phyloP scores from a whole-genome alignment of 2,888 invertebrate species.

The Harpalus rubripes region DNA sequence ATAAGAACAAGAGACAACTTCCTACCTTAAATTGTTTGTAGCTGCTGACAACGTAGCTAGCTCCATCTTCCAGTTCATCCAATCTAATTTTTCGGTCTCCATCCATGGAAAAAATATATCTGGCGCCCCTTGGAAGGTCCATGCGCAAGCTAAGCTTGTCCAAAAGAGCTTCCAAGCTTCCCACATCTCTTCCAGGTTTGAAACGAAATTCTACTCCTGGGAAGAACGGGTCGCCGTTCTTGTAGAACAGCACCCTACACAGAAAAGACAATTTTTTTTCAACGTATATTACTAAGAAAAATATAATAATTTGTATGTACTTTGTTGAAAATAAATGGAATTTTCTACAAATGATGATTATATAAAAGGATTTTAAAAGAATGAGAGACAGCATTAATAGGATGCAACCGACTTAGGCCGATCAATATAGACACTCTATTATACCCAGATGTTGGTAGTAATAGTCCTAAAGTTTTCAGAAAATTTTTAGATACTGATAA shows the following conservation, averaged over 20 bases:
- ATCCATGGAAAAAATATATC: conserved; percentile 95
- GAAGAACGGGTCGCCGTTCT: conserved; percentile 96
- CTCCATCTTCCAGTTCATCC: conserved; percentile 94
- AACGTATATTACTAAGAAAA: not conserved
- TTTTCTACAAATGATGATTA: no score
- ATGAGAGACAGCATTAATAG: no score
- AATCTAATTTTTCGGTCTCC: conserved; percentile 91
- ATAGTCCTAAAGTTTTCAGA: no score
- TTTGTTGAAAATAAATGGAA: no score
- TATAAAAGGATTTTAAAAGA: no score
- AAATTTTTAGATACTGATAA: no score
- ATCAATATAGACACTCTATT: no score
- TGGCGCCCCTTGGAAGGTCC: conserved; percentile 92
- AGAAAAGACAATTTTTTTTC: not conserved
- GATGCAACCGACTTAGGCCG: no score
- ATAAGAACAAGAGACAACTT: conserved; percentile 58
- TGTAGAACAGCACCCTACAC: conserved; percentile 89
- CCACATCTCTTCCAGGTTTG: conserved; percentile 92
- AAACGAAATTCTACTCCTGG: conserved; percentile 93
- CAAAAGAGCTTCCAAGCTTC: conserved; percentile 90
- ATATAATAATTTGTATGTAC: not conserved
- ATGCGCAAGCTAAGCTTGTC: conserved; percentile 93
- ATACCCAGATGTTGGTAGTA: no score
- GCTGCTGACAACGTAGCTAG: conserved; percentile 94
- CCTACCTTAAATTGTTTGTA: conserved; percentile 94